Evolutionary conservation across 2,113 vertebrate species (phyloP).

Genomic region (Pangasianodon gigas): DNA sequence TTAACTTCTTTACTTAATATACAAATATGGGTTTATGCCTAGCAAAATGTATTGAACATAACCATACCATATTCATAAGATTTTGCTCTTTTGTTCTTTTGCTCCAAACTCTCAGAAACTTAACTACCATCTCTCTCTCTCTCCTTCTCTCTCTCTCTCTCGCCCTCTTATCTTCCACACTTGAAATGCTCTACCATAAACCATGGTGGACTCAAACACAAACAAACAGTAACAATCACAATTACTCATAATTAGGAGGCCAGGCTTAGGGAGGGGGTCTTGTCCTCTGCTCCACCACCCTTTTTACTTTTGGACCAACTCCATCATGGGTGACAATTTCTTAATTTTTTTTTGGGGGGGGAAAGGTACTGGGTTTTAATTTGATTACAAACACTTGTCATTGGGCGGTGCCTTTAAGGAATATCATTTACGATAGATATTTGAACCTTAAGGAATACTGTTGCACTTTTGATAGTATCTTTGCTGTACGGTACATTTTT

Average conservation of each 20-base stretch:
- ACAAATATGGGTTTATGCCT: neutral
- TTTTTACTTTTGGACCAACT: conserved; percentile 18
- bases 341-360: neutral
- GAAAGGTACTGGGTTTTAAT: neutral
- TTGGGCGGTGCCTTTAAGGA: neutral
- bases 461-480: neutral
- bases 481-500: neutral
- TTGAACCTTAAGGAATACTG: neutral
- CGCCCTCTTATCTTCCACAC: conserved; percentile 31
- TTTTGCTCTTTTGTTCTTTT: neutral
- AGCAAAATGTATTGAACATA: neutral
- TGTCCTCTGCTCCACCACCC: conserved; percentile 12
- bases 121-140: neutral
- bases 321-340: neutral
- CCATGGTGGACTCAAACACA: conserved; percentile 53
- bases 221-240: conserved; percentile 54
- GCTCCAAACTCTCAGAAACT: neutral
- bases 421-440: neutral
- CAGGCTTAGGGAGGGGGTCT: neutral
- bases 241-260: conserved; percentile 55
- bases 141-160: neutral
- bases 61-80: neutral
- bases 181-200: conserved; percentile 46
- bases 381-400: neutral
- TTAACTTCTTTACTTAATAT: neutral